Evolutionary conservation across 2,797 vertebrate species (phyloP).

Genomic region (Sus cebifrons): DNA sequence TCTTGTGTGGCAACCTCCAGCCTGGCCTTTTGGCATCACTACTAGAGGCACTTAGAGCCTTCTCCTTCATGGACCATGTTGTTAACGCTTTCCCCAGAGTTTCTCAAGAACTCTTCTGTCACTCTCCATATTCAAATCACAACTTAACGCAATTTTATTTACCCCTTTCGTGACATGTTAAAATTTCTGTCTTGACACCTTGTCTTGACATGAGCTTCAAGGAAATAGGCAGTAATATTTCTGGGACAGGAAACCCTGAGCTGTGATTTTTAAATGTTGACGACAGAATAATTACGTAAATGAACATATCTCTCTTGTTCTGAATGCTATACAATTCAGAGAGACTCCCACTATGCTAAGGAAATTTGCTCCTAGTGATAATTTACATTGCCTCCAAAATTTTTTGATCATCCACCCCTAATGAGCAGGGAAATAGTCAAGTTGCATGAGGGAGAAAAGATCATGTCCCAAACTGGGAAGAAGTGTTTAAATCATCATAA

Average conservation of each 20-base stretch:
- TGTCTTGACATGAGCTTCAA: conserved; percentile 45
- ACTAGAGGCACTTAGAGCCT: background rate
- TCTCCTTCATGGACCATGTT: rapidly evolving
- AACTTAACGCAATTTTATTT: background rate
- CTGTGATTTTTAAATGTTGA: conserved; percentile 22
- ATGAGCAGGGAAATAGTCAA: background rate
- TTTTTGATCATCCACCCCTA: background rate
- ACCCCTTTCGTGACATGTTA: background rate
- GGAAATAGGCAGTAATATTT: background rate
- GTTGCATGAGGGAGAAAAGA: background rate
- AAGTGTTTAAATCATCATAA: background rate
- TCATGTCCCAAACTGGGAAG: rapidly evolving
- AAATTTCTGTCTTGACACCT: conserved; percentile 42
- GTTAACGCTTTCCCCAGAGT: background rate
- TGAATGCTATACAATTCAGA: background rate
- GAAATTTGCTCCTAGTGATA: background rate
- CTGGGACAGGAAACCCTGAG: background rate
- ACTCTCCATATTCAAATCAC: background rate
- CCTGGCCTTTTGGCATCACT: background rate
- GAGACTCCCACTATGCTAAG: background rate
- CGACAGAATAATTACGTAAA: background rate
- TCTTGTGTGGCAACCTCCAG: background rate
- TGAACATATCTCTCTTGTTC: background rate
- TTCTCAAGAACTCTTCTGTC: background rate
- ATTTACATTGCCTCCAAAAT: background rate